Evolutionary conservation across 1,140 invertebrate genomes (phyloP), one percentile per base, ranked within the genome.

Genomic region (Sogatella furcifera): DNA sequence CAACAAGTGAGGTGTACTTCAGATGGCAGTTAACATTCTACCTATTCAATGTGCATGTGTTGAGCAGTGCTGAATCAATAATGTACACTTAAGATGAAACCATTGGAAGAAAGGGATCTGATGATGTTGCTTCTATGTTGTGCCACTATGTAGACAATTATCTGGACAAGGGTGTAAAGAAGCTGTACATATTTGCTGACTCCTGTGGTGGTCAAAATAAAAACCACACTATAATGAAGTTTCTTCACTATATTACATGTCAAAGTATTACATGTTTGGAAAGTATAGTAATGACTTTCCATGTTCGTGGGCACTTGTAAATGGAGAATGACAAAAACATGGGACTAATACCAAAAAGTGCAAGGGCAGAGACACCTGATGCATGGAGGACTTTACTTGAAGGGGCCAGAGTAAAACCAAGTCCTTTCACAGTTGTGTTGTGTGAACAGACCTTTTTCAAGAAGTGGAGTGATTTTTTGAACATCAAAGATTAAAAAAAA

Each of bases 1-100:
- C 53, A 24, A 62, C 56, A 17, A 65, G 62, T 57, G 61, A 64
- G 28, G 52, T 65, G 11, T 65, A 65, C 41, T 65, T 61, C 43
- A 43, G 41, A 24, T 14, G 64, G 28, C 62, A 65, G 46, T 38
- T 65, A 3, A 31, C 49, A 21, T 31, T 65, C 42, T 56, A 28
- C 28, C 3, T 56, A n/a, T 65, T 65, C 14, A 65, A 65, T 57
- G 55, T 62, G 2, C 42, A 56, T 53, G 52, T 63, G n/a, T 19
- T 60, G 0, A 61, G 62, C 11, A 19, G 5, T 6, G 42, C 14
- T n/a, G 2, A 21, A 19, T 34, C 34, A 41, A 17, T 59, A 52
- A 63, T 63, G 22, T 65, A 63, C 42, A 44, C 55, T 13, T 65
- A 63, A 52, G 21, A 58, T 14, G 64, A 64, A 53, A 46, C 57